Evolutionary conservation across 30 jellyfish, hydroid and myxozoan genomes (phyloP).

Genomic region (Catostylus mosaicus): DNA sequence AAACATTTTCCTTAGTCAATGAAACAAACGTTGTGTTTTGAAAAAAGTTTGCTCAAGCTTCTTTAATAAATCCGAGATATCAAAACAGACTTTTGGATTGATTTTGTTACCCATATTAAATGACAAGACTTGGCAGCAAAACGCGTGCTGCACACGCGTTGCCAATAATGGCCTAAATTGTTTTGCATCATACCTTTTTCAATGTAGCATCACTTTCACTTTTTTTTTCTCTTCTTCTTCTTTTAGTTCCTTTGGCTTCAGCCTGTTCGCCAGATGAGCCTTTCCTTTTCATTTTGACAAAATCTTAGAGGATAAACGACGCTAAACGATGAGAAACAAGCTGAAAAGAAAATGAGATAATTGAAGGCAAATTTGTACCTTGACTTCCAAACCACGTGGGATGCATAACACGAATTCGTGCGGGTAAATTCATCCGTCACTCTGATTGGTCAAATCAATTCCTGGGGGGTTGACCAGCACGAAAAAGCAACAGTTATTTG

Average conservation of each 20-base stretch:
- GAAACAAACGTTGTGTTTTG: no score
- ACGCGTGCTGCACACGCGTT: no score
- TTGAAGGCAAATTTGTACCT: neutral
- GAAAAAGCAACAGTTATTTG: no score
- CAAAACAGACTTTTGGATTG: no score
- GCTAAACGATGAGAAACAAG: neutral
- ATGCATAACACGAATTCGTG: neutral
- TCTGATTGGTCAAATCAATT: neutral
- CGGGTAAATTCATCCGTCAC: neutral
- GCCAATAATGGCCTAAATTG: neutral
- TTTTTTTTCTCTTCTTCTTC: slow-evolving; percentile 60
- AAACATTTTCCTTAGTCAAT: no score
- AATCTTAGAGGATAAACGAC: neutral
- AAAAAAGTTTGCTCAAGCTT: no score
- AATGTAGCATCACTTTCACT: slow-evolving; percentile 37
- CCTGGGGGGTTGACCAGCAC: neutral
- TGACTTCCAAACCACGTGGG: neutral
- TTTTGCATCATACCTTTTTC: slow-evolving; percentile 6
- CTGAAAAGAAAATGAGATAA: neutral
- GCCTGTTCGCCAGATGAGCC: slow-evolving; percentile 55
- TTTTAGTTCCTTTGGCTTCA: slow-evolving; percentile 46
- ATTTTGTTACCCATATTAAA: no score
- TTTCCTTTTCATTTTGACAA: slow-evolving; percentile 46
- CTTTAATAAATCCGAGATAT: no score
- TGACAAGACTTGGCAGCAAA: no score